phyloP scores from a whole-genome alignment of 2,888 invertebrate genomes.

The Drosophila longiperda region DNA sequence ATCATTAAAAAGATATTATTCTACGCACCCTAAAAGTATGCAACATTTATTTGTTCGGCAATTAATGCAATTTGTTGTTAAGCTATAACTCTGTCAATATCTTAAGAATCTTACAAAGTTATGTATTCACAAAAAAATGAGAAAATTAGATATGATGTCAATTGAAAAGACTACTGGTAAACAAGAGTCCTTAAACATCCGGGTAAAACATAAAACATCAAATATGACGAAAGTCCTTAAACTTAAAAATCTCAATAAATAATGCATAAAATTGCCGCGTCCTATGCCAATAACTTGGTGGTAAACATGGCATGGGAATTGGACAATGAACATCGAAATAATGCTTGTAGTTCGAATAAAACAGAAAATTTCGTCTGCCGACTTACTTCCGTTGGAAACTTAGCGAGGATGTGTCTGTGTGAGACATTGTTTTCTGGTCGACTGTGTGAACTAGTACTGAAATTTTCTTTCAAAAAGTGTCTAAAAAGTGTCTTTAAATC shows the following conservation, averaged over 20 bases:
- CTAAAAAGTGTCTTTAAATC: neutral
- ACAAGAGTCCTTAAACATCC: neutral
- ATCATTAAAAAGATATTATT: neutral
- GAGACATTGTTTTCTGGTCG: neutral
- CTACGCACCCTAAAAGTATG: neutral
- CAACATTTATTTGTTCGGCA: neutral
- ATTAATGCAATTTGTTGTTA: neutral
- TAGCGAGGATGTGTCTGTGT: neutral
- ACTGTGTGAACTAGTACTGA: neutral
- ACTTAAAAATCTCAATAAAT: neutral
- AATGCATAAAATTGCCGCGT: neutral
- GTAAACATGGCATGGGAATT: neutral
- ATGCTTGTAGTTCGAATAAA: neutral
- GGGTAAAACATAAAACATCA: neutral
- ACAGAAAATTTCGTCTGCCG: neutral
- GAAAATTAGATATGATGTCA: neutral
- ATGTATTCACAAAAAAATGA: neutral
- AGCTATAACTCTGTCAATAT: neutral
- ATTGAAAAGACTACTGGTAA: neutral
- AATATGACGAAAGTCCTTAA: neutral
- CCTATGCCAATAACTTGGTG: neutral
- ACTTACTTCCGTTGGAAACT: neutral
- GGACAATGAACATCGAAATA: neutral
- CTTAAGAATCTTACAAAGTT: neutral
- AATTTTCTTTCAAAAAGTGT: neutral